Evolutionary conservation across 2,888 invertebrate genomes (phyloP), one percentile per base, ranked within the genome.

Genomic region (Stomorhina lunata): DNA sequence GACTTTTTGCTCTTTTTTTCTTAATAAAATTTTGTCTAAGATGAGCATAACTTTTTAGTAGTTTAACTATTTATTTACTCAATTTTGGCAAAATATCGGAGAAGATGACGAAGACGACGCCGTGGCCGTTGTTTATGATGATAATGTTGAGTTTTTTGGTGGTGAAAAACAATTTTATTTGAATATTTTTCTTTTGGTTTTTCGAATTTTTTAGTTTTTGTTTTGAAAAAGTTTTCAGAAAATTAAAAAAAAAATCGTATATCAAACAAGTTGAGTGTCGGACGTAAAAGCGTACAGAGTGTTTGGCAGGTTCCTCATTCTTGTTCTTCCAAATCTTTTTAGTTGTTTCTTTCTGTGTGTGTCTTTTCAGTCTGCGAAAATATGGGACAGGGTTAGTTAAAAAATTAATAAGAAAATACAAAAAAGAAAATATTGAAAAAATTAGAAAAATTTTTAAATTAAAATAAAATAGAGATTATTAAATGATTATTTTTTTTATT

Each of bases 341-440:
- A 65, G 63, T 32, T 61, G 20, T 84, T 82, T 40, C 61, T 77
- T 61, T 79, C 55, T 71, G 73, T 40, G 68, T 77, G 63, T 77
- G 27, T 78, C 66, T 34, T 73, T 73, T 68, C 59, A 81, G 76
- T 79, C 79, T 73, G 76, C 79, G 76, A 65, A 76, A 81, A 90
- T 88, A 91, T 91, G 91, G 91, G 91, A 89, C 91, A 91, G 91
- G 91, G 91, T 91, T 91, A 91, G 91, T 91, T 86, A 43, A 32
- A 83, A 72, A 55, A 63, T 32, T 29, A 37, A 59, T 40, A 76
- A 55, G 43, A 48, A 55, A 75, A 53, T 27, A 32, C 57, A 6
- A 34, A 65, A 63, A 43, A 69, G 32, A 43, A 25, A 59, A 4
- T 20, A 43, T 17, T 9, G 2, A 9, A 66, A 22, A 59, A 55